phyloP scores from a whole-genome alignment of 2,797 vertebrate genomes.

The Rousettus madagascariensis region DNA sequence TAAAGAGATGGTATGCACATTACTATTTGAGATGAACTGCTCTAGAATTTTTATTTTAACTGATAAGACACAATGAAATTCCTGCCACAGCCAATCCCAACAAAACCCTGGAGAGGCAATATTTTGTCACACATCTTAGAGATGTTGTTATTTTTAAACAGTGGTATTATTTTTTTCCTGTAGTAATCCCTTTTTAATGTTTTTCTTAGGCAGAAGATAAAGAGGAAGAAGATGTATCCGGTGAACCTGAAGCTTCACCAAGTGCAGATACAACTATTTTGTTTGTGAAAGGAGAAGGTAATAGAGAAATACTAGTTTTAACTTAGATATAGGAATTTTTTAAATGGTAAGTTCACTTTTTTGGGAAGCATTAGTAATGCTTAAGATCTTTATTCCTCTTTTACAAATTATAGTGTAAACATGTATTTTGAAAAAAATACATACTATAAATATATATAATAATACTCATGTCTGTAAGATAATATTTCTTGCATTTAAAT shows the following conservation, averaged over 20 bases:
- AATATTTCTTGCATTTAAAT: slow-evolving; percentile 13
- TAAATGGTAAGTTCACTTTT: background rate
- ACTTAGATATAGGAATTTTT: background rate
- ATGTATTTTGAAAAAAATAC: background rate
- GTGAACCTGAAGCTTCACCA: slow-evolving; percentile 97
- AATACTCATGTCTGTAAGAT: background rate
- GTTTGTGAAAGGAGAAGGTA: slow-evolving; percentile 98
- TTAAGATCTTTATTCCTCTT: background rate
- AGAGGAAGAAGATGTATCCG: slow-evolving; percentile 93
- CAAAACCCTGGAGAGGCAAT: background rate
- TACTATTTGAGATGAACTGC: background rate
- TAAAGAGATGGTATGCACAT: background rate
- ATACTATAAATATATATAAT: background rate
- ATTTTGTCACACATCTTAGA: background rate
- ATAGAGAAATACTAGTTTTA: slow-evolving; percentile 10
- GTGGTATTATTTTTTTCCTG: fast-evolving
- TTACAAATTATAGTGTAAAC: background rate
- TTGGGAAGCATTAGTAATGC: background rate
- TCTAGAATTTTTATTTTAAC: background rate
- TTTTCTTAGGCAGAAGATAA: slow-evolving; percentile 93
- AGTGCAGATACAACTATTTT: slow-evolving; percentile 97
- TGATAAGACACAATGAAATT: background rate
- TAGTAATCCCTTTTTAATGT: background rate
- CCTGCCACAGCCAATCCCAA: background rate
- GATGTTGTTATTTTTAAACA: background rate